Percentiles rank a stretch among this genome's conserved stretches.
Conservation (phyloP, 1,140 invertebrate species). For the Plodia interpunctella region DNA sequence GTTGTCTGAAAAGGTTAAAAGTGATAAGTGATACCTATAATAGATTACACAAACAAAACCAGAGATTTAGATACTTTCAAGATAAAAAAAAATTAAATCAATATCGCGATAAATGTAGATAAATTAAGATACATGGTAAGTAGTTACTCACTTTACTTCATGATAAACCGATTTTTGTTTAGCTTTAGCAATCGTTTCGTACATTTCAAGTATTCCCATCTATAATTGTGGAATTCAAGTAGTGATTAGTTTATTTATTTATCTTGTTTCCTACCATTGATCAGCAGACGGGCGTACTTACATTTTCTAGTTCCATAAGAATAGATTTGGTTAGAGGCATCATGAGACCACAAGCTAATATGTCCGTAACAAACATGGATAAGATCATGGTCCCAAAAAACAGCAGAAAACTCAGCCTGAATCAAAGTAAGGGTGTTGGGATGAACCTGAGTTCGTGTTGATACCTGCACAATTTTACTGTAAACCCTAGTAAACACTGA, state of each 20-base stretch:
- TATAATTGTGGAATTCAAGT: conserved; percentile 30
- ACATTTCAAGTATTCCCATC: conserved; percentile 54
- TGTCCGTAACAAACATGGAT: conserved; percentile 90
- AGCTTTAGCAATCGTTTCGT: conserved; percentile 29
- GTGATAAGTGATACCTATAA: no score
- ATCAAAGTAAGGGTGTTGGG: no score
- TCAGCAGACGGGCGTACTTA: no score
- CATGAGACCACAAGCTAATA: conserved; percentile 87
- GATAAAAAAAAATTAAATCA: no score
- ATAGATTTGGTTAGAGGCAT: conserved; percentile 86
- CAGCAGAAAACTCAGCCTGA: conserved; percentile 82
- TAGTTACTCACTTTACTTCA: conserved; percentile 24
- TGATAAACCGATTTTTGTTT: conserved; percentile 18
- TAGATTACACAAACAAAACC: no score
- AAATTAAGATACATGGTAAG: not conserved
- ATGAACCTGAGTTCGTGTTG: no score
- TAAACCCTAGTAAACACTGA: no score
- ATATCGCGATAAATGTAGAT: no score
- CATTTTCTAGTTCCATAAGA: conserved; percentile 81
- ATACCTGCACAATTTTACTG: no score
- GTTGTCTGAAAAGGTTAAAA: conserved; percentile 44
- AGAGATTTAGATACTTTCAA: no score
- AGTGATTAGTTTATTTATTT: no score
- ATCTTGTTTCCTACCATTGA: no score
- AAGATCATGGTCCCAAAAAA: conserved; percentile 84